Conservation (phyloP, 37 sponge, comb jelly and placozoan species). For the Haliclona indistincta region DNA sequence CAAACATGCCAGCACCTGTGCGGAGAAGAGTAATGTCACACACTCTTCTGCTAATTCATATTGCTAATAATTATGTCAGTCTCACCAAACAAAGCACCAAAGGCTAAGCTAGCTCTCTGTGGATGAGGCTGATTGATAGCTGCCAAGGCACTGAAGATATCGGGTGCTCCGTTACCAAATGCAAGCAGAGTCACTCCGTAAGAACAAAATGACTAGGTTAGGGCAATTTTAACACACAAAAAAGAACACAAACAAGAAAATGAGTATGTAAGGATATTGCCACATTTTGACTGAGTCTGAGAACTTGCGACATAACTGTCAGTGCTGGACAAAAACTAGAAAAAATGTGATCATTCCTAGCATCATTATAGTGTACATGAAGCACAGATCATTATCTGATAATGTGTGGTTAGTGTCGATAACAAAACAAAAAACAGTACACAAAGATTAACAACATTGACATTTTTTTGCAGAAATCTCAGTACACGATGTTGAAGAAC, state of each 20-base stretch:
- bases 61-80: slow-evolving; percentile 5
- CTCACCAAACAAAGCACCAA: slow-evolving; percentile 96
- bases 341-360: no score
- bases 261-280: slow-evolving; percentile 64
- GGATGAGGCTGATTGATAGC: slow-evolving; percentile 70
- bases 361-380: neutral
- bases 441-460: no score
- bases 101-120: slow-evolving; percentile 80
- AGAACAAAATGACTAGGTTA: neutral
- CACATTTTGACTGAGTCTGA: slow-evolving; percentile 89
- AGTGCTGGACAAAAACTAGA: slow-evolving; percentile 93
- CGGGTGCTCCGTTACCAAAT: slow-evolving; percentile 96
- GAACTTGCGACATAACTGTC: slow-evolving; percentile 83
- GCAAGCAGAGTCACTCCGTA: slow-evolving; percentile 95
- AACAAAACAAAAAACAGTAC: no score
- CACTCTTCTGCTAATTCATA: neutral
- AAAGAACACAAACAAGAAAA: neutral
- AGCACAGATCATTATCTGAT: no score
- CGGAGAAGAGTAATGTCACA: no score
- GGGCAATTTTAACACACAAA: neutral
- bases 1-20: slow-evolving; percentile 98
- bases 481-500: no score
- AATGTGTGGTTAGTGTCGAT: no score
- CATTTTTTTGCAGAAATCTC: no score
- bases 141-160: slow-evolving; percentile 93